phyloP scores from a whole-genome alignment of 2,113 vertebrate species.

The Suncus etruscus region DNA sequence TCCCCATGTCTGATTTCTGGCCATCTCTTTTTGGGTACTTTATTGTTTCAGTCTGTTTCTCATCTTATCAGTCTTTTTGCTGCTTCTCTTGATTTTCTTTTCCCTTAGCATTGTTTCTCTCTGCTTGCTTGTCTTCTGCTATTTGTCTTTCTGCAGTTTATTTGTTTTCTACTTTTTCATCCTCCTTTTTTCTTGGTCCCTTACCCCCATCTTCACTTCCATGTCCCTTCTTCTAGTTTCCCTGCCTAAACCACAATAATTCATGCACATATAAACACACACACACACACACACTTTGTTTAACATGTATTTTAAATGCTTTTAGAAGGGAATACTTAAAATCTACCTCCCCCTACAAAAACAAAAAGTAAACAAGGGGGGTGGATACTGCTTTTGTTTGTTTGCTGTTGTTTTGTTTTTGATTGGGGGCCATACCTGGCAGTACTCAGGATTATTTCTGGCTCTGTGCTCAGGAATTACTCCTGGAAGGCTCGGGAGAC shows the following conservation, averaged over 20 bases:
- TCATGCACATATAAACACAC: neutral
- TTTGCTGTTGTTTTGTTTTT: no score
- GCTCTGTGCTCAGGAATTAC: no score
- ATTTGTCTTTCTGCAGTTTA: conserved; percentile 12
- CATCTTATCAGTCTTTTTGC: neutral
- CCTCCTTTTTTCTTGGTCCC: neutral
- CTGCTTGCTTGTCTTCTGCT: neutral
- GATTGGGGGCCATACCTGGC: no score
- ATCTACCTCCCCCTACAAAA: neutral
- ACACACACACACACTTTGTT: conserved; percentile 29
- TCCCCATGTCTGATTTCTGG: neutral
- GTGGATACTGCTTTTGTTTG: no score
- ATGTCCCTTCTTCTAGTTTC: no score
- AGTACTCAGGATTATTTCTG: no score
- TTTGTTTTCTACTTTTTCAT: neutral
- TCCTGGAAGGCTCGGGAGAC: no score
- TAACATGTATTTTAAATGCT: conserved; percentile 35
- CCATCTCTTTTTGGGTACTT: neutral
- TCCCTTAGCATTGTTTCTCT: neutral
- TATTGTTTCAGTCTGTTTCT: conserved; percentile 21
- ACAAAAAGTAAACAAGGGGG: neutral
- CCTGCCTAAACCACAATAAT: neutral
- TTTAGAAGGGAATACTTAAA: conserved; percentile 31
- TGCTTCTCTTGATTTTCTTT: neutral
- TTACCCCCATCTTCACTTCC: no score